Base-by-base conservation (phyloP, 2,888 invertebrate genomes). In the Tenthredo mesomela region DNA sequence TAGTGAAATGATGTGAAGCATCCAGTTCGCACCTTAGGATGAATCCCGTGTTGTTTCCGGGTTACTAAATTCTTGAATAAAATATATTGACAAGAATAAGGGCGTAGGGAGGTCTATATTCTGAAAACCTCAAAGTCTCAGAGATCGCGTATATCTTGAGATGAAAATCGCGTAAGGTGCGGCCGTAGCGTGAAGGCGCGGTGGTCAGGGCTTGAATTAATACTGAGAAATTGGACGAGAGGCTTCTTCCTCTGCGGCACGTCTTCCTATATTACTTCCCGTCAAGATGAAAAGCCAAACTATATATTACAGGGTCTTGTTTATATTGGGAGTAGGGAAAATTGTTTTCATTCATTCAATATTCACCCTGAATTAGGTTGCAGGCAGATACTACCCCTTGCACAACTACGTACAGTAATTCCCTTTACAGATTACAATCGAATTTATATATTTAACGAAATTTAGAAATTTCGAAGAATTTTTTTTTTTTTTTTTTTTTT, bases 171-270 rank as follows among this genome's bases (percentile, higher is more conserved):
- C 18, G 29, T 33, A 67, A 33, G 67, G 67, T 2, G 33, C 7
- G n/a, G 37, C 6, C 6, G 50, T 18, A 54, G n/a, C n/a, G n/a
- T 54, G n/a, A n/a, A n/a, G n/a, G n/a, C 6, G 7, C 12, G 61
- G 61, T 40, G 73, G 54, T 77, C 77, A 77, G 77, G 77, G 77
- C 54, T 77, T 77, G 33, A 77, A 77, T 77, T 54, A 54, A 54
- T 77, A 77, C 50, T 77, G 50, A 54, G 54, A 77, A 77, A 77
- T 77, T 54, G 50, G 47, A 77, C 77, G 50, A 77, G 50, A 77
- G 77, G 43, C 70, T 71, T 71, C 33, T 33, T 67, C 33, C 67
- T 50, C 54, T 5, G 7, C 9, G 18, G 77, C 77, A 43, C 47
- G 43, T 77, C 47, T 33, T 77, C 5, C 50, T 5, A 50, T 29